phyloP scores from a whole-genome alignment of 2,113 vertebrate genomes.

The Craseonycteris thonglongyai region DNA sequence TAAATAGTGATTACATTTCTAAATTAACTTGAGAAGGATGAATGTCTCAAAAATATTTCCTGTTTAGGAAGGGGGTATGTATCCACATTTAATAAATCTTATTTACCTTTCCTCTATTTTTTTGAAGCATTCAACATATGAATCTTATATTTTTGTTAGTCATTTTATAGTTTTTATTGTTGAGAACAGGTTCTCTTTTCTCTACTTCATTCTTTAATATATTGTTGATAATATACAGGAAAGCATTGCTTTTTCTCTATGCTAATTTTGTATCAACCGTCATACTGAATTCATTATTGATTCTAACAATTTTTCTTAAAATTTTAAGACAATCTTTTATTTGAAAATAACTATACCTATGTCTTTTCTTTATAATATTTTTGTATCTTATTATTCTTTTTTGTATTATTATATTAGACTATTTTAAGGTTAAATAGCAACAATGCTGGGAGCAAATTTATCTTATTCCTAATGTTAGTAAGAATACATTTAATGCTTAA shows the following conservation, averaged over 20 bases:
- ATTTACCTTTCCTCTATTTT: neutral
- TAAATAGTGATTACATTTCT: neutral
- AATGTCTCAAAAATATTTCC: neutral
- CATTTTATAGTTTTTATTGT: neutral
- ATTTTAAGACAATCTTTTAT: neutral
- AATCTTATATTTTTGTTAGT: neutral
- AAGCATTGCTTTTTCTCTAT: neutral
- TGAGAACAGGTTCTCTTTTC: neutral
- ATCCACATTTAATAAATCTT: neutral
- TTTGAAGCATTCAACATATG: neutral
- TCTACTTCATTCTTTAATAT: neutral
- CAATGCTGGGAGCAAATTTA: neutral
- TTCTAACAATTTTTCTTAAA: conserved; percentile 8
- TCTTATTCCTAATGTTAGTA: neutral
- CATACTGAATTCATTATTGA: neutral
- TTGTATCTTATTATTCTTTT: neutral
- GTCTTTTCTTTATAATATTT: neutral
- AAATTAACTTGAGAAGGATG: neutral
- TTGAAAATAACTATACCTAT: neutral
- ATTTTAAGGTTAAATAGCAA: neutral
- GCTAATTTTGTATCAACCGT: neutral
- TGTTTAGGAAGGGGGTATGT: neutral
- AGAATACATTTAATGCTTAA: neutral
- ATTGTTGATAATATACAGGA: neutral
- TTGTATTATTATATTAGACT: neutral